Percentiles rank a stretch among this genome's conserved stretches.
Conservation (phyloP, 2,113 vertebrate genomes). For the Dasyornis broadbenti region DNA sequence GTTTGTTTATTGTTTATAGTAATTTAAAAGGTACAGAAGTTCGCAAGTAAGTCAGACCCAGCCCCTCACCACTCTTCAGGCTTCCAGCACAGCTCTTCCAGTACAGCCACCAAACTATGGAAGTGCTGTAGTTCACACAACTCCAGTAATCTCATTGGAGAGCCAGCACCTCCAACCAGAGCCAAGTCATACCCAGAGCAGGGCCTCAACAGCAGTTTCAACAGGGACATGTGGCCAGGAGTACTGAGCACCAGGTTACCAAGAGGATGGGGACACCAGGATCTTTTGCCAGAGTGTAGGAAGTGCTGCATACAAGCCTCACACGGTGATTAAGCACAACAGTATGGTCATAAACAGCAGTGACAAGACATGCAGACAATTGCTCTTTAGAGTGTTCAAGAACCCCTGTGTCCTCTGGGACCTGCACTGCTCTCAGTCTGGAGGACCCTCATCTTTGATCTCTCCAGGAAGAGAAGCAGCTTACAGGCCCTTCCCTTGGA, state of each 20-base stretch:
- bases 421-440: neutral
- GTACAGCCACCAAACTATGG: neutral
- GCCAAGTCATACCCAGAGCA: neutral
- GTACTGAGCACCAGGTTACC: neutral
- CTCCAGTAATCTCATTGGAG: neutral
- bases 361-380: neutral
- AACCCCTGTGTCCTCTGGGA: neutral
- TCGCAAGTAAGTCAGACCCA: neutral
- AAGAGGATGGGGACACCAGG: neutral
- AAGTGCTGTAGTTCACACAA: neutral
- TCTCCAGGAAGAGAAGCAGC: neutral
- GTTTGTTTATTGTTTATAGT: neutral
- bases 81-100: neutral
- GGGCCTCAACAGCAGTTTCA: neutral
- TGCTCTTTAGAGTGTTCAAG: neutral
- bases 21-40: slow-evolving; percentile 12
- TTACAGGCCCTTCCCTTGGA: neutral
- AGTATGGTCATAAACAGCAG: neutral
- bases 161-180: neutral
- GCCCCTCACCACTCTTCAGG: neutral
- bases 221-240: neutral
- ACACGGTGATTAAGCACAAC: neutral
- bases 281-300: neutral
- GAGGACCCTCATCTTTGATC: neutral
- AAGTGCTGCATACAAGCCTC: neutral